Evolutionary conservation across 2,797 vertebrate species (phyloP).

Genomic region (Pogonophryne albipinna): DNA sequence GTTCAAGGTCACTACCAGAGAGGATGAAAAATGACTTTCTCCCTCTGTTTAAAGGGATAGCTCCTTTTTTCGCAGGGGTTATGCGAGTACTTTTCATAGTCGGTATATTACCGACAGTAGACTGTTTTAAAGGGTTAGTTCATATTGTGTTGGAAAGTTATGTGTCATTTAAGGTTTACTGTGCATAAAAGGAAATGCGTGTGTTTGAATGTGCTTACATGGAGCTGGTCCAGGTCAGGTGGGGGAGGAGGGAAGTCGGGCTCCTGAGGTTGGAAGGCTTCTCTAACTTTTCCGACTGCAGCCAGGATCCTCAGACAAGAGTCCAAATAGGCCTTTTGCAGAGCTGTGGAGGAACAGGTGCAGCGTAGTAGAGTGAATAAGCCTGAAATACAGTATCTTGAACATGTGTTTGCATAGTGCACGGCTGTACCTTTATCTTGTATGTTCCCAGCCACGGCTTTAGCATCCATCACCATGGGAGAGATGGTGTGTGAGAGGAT

Average conservation of each 20-base stretch:
- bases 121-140: too few relatives aligned
- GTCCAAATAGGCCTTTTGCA: conserved; percentile 97
- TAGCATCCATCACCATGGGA: conserved; percentile 98
- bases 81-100: too few relatives aligned
- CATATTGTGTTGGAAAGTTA: neutral
- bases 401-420: neutral
- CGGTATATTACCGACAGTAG: too few relatives aligned
- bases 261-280: conserved; percentile 97
- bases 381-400: neutral
- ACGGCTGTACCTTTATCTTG: conserved; percentile 91
- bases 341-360: conserved; percentile 77
- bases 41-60: neutral
- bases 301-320: conserved; percentile 95
- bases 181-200: neutral
- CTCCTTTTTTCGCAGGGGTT: too few relatives aligned
- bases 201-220: conserved; percentile 82
- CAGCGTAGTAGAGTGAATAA: neutral
- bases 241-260: conserved; percentile 97
- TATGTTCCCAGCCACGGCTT: conserved; percentile 97
- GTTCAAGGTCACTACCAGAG: neutral
- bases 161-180: neutral
- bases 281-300: conserved; percentile 96
- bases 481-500: conserved; percentile 96
- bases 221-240: conserved; percentile 95
- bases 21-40: neutral